These are phyloP conservation scores for Cynopterus brachyotis DNA, from an alignment of 2,113 vertebrate genomes.

Conservation along the genomic window DNA sequence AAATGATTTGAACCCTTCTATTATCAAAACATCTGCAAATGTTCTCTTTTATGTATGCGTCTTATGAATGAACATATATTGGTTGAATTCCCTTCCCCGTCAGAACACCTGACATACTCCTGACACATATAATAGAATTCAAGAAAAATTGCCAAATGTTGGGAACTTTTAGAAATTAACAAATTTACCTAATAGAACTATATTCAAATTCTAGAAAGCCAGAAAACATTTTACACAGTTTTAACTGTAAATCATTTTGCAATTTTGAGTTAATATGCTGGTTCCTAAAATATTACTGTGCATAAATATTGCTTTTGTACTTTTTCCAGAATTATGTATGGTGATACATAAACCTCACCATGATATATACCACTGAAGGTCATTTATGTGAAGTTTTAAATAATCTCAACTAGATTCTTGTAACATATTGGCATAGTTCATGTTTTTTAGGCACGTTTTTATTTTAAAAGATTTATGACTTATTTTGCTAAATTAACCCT, in stretches of 20 bases:
- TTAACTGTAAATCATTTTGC: slow-evolving; percentile 27
- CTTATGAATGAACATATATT: slow-evolving; percentile 50
- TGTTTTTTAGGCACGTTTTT: slow-evolving; percentile 33
- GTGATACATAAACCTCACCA: not conserved
- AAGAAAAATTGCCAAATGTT: slow-evolving; percentile 74
- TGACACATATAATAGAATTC: slow-evolving; percentile 75
- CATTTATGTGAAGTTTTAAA: slow-evolving; percentile 36
- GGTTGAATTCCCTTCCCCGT: slow-evolving; percentile 16
- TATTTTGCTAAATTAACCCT: slow-evolving; percentile 29
- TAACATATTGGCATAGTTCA: not conserved
- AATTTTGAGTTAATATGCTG: slow-evolving; percentile 45
- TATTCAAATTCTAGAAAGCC: not conserved
- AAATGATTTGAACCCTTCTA: slow-evolving; percentile 79
- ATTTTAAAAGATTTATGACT: slow-evolving; percentile 30
- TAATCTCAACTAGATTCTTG: slow-evolving; percentile 37
- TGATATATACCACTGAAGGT: not conserved
- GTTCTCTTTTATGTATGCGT: slow-evolving; percentile 60
- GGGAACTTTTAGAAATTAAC: slow-evolving; percentile 73
- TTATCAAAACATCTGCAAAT: slow-evolving; percentile 82
- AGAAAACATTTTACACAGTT: slow-evolving; percentile 1
- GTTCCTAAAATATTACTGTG: slow-evolving; percentile 29
- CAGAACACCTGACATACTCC: not conserved
- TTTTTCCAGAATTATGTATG: slow-evolving; percentile 46
- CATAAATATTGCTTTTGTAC: slow-evolving; percentile 46
- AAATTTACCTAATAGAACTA: not conserved